Base-by-base conservation (phyloP, 2,888 invertebrate species). In the Aphrophora alni region DNA sequence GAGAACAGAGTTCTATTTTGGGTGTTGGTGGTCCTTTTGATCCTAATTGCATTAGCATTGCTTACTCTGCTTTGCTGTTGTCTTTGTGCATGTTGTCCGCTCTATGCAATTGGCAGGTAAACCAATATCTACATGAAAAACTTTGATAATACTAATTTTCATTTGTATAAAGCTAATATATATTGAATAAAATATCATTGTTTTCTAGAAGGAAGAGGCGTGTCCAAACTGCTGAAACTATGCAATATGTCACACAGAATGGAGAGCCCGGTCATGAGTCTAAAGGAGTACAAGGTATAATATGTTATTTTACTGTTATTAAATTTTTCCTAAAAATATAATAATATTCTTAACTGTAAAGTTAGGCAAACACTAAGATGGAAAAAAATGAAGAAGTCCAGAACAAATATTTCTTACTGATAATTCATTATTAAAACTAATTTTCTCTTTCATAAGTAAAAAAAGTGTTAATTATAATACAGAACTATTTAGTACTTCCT, bases 11-110 rank as follows among this genome's bases (percentile, higher is more conserved):
- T 92, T 78, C 87, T 91, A 59, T 93, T 94, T 86, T 96, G 96
- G 96, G 87, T 96, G 26, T 89, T 96, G 77, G 93, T 96, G 84
- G 88, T 95, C 21, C 88, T 97, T 82, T 93, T 95, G 74, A 90
- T 96, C 33, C 88, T 96, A 82, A 92, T 95, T 84, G 91, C 95
- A 0, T 86, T 95, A 33, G 92, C 94, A 14, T 90, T 95, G 83
- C 88, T 95, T 81, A 90, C 93, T 77, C 89, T 96, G 75, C 92
- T 96, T 83, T 90, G 95, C 82, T 97, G 96, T 88, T 96, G 96
- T 86, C 93, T 95, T 83, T 96, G 95, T 87, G 94, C 94, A 85
- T 94, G 94, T 86, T 96, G 96, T 86, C 95, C 95, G n/a, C 91
- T 95, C 77, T 95, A 94, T 86, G 93, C 85, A 21, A 82, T 82